Conservation (phyloP, 1,140 invertebrate genomes). For the Pantala flavescens region DNA sequence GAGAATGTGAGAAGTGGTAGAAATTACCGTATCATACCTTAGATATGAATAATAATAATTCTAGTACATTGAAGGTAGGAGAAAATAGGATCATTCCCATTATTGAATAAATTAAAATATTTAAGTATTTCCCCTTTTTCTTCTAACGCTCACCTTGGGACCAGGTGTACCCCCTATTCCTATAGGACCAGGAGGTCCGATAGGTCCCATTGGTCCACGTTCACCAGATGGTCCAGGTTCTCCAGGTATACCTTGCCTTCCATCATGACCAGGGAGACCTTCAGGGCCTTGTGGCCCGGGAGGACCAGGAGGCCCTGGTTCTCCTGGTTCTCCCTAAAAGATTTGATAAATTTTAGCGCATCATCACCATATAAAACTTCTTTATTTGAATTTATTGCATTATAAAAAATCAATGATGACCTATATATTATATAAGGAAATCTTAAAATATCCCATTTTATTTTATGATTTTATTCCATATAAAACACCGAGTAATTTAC, state of each 20-base stretch:
- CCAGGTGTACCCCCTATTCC: slow-evolving; percentile 43
- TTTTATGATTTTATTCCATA: no score
- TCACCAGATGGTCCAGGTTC: slow-evolving; percentile 56
- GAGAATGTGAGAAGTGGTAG: no score
- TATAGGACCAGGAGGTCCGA: slow-evolving; percentile 30
- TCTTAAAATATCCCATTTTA: no score
- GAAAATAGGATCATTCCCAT: no score
- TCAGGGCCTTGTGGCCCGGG: slow-evolving; percentile 64
- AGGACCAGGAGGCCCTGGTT: slow-evolving; percentile 78
- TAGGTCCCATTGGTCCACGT: slow-evolving; percentile 50
- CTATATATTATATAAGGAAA: no score
- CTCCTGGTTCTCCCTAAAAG: slow-evolving; percentile 73
- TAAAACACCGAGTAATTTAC: no score
- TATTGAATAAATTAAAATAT: no score
- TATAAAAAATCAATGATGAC: no score
- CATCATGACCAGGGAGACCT: slow-evolving; percentile 71
- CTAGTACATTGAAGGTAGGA: no score
- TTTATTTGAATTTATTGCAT: no score
- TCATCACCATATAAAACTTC: not conserved
- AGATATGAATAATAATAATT: no score
- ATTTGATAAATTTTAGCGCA: slow-evolving; percentile 18
- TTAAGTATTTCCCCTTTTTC: not conserved
- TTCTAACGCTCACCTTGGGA: slow-evolving; percentile 49
- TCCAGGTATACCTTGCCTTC: slow-evolving; percentile 55
- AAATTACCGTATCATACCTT: no score